phyloP scores from a whole-genome alignment of 2,113 vertebrate species.

The Leucosticte australis region DNA sequence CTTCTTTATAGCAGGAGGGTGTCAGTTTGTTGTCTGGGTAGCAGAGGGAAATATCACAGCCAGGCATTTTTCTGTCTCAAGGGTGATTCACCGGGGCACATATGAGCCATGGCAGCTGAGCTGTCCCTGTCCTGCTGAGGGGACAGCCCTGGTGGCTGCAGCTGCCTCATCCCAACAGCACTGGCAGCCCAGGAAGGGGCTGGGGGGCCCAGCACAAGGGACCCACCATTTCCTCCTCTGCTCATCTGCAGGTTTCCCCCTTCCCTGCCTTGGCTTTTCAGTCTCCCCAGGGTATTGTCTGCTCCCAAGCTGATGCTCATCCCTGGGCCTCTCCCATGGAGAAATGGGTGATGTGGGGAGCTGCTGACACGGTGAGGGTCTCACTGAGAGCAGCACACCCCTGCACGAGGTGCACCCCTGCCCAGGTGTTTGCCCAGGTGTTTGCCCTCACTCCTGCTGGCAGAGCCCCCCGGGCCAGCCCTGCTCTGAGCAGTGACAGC shows the following conservation, averaged over 20 bases:
- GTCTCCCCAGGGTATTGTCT: not conserved
- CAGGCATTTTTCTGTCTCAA: not conserved
- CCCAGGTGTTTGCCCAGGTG: not conserved
- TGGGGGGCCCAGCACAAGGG: not conserved
- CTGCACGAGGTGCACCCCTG: too few relatives aligned
- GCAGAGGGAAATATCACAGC: not conserved
- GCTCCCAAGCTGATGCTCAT: not conserved
- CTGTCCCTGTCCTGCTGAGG: not conserved
- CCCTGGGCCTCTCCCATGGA: accelerated
- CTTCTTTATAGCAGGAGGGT: not conserved
- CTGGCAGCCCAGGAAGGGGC: not conserved
- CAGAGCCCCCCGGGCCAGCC: not conserved
- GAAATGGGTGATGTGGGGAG: not conserved
- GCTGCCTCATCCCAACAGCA: accelerated
- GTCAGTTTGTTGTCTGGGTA: not conserved
- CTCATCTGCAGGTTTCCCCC: not conserved
- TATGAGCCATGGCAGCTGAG: accelerated
- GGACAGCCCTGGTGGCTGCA: not conserved
- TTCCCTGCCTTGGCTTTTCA: not conserved
- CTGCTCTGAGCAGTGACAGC: accelerated
- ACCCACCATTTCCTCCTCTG: not conserved
- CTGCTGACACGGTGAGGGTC: not conserved
- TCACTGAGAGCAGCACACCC: not conserved
- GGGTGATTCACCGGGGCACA: not conserved
- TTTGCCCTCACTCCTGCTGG: not conserved